phyloP scores from a whole-genome alignment of 2,888 invertebrate genomes.

The Lydus trimaculatus region DNA sequence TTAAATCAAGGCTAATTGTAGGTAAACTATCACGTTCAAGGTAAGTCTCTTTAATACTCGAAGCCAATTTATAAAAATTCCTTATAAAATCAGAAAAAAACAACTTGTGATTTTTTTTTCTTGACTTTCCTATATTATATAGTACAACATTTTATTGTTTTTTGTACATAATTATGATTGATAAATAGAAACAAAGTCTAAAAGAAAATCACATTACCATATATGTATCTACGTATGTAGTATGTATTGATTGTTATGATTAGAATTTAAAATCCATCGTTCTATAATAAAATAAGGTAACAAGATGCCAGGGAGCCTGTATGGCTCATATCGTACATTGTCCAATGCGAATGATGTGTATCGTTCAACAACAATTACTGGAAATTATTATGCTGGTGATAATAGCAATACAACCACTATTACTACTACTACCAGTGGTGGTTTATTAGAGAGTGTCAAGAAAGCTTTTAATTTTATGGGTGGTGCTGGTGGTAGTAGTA shows the following conservation, averaged over 20 bases:
- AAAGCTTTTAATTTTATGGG: conserved; percentile 63
- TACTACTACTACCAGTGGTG: conserved; percentile 50
- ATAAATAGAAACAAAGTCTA: neutral
- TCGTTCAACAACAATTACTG: conserved; percentile 67
- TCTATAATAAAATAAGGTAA: conserved; percentile 8
- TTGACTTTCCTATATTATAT: neutral
- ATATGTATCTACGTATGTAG: too few species aligned
- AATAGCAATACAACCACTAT: conserved; percentile 37
- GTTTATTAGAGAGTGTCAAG: conserved; percentile 68
- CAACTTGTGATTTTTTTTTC: too few species aligned
- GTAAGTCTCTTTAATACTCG: neutral
- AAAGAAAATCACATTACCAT: neutral
- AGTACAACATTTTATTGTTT: too few species aligned
- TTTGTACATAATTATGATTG: too few species aligned
- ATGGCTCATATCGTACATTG: conserved; percentile 70
- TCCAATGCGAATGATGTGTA: conserved; percentile 63
- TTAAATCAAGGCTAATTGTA: neutral
- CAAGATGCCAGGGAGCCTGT: conserved; percentile 70
- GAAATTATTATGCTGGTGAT: conserved; percentile 32
- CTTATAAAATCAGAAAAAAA: neutral
- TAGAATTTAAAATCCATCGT: neutral
- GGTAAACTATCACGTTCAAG: neutral
- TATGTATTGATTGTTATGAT: neutral
- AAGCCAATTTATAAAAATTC: neutral
- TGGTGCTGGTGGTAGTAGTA: conserved; percentile 32